Evolutionary conservation across 2,113 vertebrate species (phyloP).

Genomic region (Paramisgurnus dabryanus): DNA sequence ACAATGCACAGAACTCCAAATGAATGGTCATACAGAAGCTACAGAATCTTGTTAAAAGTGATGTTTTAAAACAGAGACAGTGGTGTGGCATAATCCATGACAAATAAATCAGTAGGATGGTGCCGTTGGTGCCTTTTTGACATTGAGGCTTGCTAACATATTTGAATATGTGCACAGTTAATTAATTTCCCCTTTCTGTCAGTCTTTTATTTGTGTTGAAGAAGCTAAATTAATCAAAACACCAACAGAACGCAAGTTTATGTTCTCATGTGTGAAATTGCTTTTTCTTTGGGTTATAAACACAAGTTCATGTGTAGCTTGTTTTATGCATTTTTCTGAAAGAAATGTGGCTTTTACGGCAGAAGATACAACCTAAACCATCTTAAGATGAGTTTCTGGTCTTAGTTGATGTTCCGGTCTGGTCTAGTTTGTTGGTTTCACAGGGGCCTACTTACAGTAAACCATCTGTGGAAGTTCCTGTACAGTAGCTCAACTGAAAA

Average conservation of each 20-base stretch:
- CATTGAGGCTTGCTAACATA: conserved; percentile 44
- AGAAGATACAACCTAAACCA: neutral
- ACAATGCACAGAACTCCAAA: neutral
- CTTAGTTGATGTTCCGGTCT: no score
- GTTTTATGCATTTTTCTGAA: neutral
- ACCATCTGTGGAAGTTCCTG: no score
- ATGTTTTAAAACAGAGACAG: neutral
- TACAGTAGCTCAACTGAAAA: no score
- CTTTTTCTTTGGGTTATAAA: conserved; percentile 61
- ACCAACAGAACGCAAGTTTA: conserved; percentile 42
- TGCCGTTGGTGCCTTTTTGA: neutral
- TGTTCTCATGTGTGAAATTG: conserved; percentile 63
- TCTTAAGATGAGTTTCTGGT: no score
- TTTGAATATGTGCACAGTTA: conserved; percentile 60
- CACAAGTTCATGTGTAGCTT: conserved; percentile 29
- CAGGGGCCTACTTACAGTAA: no score
- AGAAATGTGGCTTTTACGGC: neutral
- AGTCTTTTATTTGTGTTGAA: conserved; percentile 51
- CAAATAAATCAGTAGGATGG: no score
- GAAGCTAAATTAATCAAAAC: conserved; percentile 58
- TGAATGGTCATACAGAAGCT: neutral
- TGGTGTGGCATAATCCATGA: no score
- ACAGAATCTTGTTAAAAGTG: conserved; percentile 5
- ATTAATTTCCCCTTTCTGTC: conserved; percentile 59
- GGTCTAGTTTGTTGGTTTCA: no score